phyloP scores from a whole-genome alignment of 2,797 vertebrate species.

The Gila robusta region DNA sequence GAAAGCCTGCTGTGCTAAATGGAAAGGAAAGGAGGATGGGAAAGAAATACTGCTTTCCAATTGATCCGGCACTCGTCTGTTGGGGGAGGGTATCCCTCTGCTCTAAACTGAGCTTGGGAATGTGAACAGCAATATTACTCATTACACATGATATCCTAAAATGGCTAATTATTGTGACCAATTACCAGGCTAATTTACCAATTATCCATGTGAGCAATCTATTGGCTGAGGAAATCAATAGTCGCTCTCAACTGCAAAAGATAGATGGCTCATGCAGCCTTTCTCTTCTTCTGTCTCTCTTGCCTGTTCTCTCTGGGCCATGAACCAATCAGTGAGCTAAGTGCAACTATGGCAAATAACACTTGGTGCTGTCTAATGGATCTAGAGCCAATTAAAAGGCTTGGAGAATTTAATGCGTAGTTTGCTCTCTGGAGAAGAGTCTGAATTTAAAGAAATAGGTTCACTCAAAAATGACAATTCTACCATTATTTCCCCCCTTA shows the following conservation, averaged over 20 bases:
- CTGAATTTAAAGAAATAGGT: not conserved
- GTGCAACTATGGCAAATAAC: slow-evolving; percentile 41
- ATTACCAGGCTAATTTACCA: slow-evolving; percentile 82
- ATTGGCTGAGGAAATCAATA: slow-evolving; percentile 76
- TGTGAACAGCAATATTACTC: slow-evolving; percentile 77
- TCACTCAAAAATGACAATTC: not conserved
- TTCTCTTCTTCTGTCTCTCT: slow-evolving; percentile 32
- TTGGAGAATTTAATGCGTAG: slow-evolving; percentile 13
- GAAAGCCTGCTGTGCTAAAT: not conserved
- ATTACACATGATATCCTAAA: slow-evolving; percentile 81
- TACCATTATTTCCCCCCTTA: no score
- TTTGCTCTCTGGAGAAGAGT: slow-evolving; percentile 16
- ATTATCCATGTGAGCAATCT: slow-evolving; percentile 80
- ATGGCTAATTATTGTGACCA: slow-evolving; percentile 82
- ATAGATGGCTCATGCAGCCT: slow-evolving; percentile 58
- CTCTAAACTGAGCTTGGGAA: slow-evolving; percentile 64
- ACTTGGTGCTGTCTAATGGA: slow-evolving; percentile 44
- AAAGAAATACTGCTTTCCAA: slow-evolving; percentile 45
- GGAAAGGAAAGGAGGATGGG: slow-evolving; percentile 10
- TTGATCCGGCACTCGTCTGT: slow-evolving; percentile 69
- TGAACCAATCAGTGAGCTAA: slow-evolving; percentile 49
- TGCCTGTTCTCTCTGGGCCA: slow-evolving; percentile 23
- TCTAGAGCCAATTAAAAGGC: slow-evolving; percentile 40
- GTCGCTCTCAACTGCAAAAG: slow-evolving; percentile 58
- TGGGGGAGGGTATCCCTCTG: slow-evolving; percentile 64